Evolutionary conservation across 1,140 invertebrate species (phyloP).

Genomic region (Drosophila arawakana): DNA sequence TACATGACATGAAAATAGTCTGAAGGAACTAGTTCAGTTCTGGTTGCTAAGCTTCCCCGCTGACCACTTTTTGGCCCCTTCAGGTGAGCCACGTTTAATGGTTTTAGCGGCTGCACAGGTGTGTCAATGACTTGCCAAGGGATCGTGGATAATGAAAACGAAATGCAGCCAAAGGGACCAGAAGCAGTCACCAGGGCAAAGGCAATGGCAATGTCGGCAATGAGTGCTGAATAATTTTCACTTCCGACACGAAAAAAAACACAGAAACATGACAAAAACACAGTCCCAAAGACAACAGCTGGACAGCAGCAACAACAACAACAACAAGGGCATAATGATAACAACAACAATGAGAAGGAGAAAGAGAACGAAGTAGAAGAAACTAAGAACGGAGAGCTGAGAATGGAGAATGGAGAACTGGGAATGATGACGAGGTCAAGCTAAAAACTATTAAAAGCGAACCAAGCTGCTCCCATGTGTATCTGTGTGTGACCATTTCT

Average conservation of each 20-base stretch:
- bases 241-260: conserved; percentile 69
- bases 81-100: conserved; percentile 34
- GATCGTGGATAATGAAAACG: conserved; percentile 75
- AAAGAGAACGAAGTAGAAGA: no score
- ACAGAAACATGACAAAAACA: conserved; percentile 25
- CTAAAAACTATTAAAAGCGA: conserved; percentile 77
- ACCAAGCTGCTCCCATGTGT: conserved; percentile 72
- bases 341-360: conserved; percentile 7
- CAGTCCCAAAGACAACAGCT: conserved; percentile 51
- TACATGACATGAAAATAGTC: no score
- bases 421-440: conserved; percentile 75
- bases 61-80: not conserved
- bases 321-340: conserved; percentile 14
- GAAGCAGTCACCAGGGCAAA: conserved; percentile 71
- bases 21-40: no score
- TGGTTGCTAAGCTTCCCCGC: not conserved
- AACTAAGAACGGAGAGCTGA: conserved; percentile 9
- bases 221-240: conserved; percentile 73
- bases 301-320: conserved; percentile 56
- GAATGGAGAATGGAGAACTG: conserved; percentile 31
- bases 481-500: conserved; percentile 77
- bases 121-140: conserved; percentile 75
- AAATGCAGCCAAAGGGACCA: conserved; percentile 67
- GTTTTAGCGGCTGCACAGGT: conserved; percentile 58
- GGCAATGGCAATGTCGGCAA: conserved; percentile 46